These are phyloP conservation scores for Ellobius talpinus DNA, from an alignment of 2,113 vertebrate species.

Conservation along the genomic window DNA sequence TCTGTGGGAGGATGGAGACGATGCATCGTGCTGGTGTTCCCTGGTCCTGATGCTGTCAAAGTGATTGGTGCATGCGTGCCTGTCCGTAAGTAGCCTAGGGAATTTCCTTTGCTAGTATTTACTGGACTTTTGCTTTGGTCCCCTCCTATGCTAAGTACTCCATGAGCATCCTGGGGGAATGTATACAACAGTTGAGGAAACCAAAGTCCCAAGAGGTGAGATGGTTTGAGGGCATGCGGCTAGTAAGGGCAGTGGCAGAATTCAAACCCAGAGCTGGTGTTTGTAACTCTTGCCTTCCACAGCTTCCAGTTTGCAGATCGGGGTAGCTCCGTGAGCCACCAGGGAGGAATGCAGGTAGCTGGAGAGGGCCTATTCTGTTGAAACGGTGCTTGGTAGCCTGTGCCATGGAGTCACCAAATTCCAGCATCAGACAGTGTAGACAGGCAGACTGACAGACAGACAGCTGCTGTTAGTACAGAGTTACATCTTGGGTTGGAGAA, in stretches of 20 bases:
- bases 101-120: background rate
- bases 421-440: constrained; percentile 20
- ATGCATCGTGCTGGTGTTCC: background rate
- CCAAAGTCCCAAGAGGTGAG: background rate
- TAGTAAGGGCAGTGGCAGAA: constrained; percentile 22
- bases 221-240: background rate
- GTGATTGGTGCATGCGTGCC: background rate
- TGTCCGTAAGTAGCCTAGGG: background rate
- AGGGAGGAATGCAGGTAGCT: background rate
- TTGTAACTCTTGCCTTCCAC: background rate
- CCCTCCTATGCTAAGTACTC: background rate
- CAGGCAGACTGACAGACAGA: background rate
- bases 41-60: background rate
- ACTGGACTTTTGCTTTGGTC: background rate
- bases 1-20: background rate
- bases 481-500: background rate
- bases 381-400: constrained; percentile 24
- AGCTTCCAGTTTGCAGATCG: background rate
- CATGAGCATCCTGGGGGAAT: background rate
- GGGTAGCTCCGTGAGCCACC: background rate
- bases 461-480: background rate
- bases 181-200: background rate
- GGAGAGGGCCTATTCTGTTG: constrained; percentile 5
- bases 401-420: background rate
- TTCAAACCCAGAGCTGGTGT: background rate